Conservation (phyloP, 2,113 vertebrate species). For the Rhinolophus ferrumequinum region DNA sequence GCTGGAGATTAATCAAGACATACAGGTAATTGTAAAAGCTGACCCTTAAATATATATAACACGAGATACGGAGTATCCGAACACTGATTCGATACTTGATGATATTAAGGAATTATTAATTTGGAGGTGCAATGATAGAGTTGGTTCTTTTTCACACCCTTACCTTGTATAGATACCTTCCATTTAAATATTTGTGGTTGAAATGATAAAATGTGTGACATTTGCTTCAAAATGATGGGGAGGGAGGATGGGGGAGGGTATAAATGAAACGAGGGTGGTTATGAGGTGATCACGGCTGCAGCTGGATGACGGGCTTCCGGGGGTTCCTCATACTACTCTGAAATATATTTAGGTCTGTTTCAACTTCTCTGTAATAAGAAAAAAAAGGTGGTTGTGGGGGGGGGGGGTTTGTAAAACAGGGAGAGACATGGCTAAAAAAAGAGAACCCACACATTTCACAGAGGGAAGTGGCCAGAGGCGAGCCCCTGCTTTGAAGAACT, state of each 20-base stretch:
- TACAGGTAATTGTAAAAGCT: constrained; percentile 25
- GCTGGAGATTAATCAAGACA: constrained; percentile 8
- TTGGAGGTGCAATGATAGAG: not conserved
- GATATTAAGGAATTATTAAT: constrained; percentile 15
- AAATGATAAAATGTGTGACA: not conserved
- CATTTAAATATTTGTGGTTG: not conserved
- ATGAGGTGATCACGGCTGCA: not conserved
- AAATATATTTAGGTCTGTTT: not conserved
- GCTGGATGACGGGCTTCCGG: not conserved
- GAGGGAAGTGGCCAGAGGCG: not conserved
- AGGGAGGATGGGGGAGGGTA: not conserved
- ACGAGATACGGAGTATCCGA: not conserved
- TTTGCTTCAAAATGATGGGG: not conserved
- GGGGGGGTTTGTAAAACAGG: no score
- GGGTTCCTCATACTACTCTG: not conserved
- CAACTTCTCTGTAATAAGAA: not conserved
- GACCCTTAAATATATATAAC: not conserved
- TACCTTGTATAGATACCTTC: not conserved
- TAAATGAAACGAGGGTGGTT: not conserved
- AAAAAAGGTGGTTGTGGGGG: not conserved
- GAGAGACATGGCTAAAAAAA: not conserved
- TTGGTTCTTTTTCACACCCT: constrained; percentile 19
- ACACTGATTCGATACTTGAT: not conserved
- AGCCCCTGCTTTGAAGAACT: not conserved
- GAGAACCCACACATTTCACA: not conserved